Conservation (phyloP, 2,888 invertebrate genomes). For the Selenia dentaria region DNA sequence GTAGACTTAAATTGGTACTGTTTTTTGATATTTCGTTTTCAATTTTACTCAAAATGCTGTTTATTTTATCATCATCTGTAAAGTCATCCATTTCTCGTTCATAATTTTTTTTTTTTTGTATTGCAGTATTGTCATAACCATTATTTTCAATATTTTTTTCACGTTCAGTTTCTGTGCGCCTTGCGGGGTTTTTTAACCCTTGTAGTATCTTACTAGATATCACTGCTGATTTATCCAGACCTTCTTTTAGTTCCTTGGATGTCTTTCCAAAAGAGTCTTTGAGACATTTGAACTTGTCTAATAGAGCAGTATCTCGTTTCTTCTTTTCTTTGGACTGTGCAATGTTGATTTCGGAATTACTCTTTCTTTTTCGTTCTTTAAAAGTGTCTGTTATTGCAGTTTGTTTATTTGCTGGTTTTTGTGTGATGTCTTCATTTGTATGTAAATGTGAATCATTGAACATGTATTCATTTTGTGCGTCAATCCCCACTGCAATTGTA, state of each 20-base stretch:
- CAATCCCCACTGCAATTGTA: conserved; percentile 79
- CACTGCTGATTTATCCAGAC: conserved; percentile 38
- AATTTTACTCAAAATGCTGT: conserved; percentile 59
- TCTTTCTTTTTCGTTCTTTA: conserved; percentile 64
- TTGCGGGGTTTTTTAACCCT: conserved; percentile 25
- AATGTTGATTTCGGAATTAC: conserved; percentile 36
- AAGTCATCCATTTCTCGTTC: conserved; percentile 41
- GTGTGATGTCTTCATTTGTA: conserved; percentile 3
- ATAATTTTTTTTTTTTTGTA: conserved; percentile 20
- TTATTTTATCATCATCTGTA: conserved; percentile 52
- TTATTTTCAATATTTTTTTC: not conserved
- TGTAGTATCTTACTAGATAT: conserved; percentile 39
- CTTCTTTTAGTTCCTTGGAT: conserved; percentile 47
- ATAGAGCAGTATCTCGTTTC: conserved; percentile 56
- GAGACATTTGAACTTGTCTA: conserved; percentile 57
- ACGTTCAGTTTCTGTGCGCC: not conserved
- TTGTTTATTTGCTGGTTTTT: conserved; percentile 37
- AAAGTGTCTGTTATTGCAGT: conserved; percentile 51
- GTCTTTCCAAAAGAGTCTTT: conserved; percentile 58
- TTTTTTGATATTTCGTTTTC: conserved; percentile 61
- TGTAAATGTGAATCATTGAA: conserved; percentile 44
- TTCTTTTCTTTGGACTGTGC: conserved; percentile 64
- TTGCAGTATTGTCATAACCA: conserved; percentile 7
- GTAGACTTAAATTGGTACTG: not conserved
- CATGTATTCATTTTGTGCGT: conserved; percentile 63